Base-by-base conservation (phyloP, 2,797 vertebrate genomes). In the Catharus ustulatus region DNA sequence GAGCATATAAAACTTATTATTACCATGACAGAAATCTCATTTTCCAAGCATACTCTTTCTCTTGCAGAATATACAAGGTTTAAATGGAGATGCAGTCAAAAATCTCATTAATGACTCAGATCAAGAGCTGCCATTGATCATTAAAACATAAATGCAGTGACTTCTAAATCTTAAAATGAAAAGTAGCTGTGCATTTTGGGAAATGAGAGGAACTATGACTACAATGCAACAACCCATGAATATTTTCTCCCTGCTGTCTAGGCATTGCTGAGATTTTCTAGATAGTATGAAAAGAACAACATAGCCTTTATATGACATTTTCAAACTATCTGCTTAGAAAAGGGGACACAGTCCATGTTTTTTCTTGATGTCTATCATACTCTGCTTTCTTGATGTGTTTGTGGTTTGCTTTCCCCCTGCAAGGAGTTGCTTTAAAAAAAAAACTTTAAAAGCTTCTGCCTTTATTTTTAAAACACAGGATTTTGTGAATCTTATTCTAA, bases 41-140 rank as follows among this genome's bases (percentile, higher is more conserved):
- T 94, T 94, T 92, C 87, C 38, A 84, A 78, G 36, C 57, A 79
- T 55, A 85, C 13, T 86, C 55, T 63, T 27, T 62, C n/a, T 84
- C 62, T 67, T 77, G 54, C 32, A 89, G 79, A 71, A 93, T 63
- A 85, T 55, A 89, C 52, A 84, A 58, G 34, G 29, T 79, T 87
- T 86, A 93, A 92, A 95, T 73, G 66, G 69, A 94, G 71, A 93
- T 77, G 45, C 32, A 93, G 92, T 77, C 63, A 89, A 94, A 94
- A 95, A 94, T 81, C 92, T 94, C 85, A 92, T 85, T 94, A 97
- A 97, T 92, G 78, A 93, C 89, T 87, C 83, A 78, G 80, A 96
- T 93, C 90, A 96, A 94, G 90, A 91, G 82, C 62, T 92, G 49
- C 69, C 77, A 95, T 82, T 94, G 89, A 96, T 93, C 40, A 16